Evolutionary conservation across 2,113 vertebrate genomes (phyloP), one percentile per base, ranked within the genome.

Genomic region (Forbesichthys agassizii): DNA sequence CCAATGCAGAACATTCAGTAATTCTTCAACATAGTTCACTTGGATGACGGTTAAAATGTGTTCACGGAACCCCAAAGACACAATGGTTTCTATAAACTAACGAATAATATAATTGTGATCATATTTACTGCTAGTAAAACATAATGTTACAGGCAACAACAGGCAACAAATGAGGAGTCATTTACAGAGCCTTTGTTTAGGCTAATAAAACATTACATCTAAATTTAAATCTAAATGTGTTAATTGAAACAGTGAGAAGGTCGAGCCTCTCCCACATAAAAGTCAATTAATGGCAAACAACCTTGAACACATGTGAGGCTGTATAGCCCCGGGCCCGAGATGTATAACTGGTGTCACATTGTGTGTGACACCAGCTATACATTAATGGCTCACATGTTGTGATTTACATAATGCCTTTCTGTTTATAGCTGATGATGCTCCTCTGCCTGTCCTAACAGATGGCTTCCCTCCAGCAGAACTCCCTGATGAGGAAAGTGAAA

Each of bases 401-500:
- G 48, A 86, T 88, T 82, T 82, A 72, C 81, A 86, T 86, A 80
- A 84, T 81, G 61, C 69, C 42, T 63, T 83, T 84, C 71, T 86
- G 79, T 84, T 88, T 80, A 84, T 80, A 80, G 76, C 69, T 86
- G 58, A 86, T 84, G 27, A 33, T 69, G 75, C 83, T 61, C 86
- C 69, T 89, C 62, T 84, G 62, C 61, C 70, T 81, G 52, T 90
- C 77, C 69, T 77, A 86, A 79, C 92, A 99, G 97, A 94, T 97
- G 83, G 94, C 94, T 68, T 92, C 90, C 74, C 93, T 97, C 88
- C 96, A 98, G 88, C 94, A 97, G 59, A 96, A 95, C 86, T 91
- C 94, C 0, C 93, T 98, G 90, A 96, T 94, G 78, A 95, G 95
- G 87, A 99, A 99, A 92, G 95, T 99, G 89, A 99, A 99, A 90